Evolutionary conservation across 2,113 vertebrate genomes (phyloP), one percentile per base, ranked within the genome.

Genomic region (Etia nguti): DNA sequence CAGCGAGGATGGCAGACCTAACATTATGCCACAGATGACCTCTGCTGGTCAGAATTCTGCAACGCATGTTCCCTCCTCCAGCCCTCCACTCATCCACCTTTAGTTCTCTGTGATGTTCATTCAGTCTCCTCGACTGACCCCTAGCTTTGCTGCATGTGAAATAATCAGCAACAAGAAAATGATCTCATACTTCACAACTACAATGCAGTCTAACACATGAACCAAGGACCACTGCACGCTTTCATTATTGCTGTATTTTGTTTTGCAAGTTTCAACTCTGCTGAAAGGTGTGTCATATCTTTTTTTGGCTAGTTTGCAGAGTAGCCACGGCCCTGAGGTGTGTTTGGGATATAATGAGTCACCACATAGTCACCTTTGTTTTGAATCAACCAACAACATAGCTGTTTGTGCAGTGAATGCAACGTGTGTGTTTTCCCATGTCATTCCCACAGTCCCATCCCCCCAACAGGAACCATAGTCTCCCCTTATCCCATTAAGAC

Each of bases 401-500:
- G 86, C 80, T 57, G 70, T 86, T 81, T 54, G 79, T 89, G 82
- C 55, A 41, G 84, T 91, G 81, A 92, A 93, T 85, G 80, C 83
- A 92, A 43, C 13, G 89, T 94, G 95, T 83, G 88, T 85, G 83
- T 92, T 84, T 95, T 96, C 92, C 94, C 94, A 95, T 95, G 89
- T 95, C 90, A 95, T 96, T 96, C 94, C 93, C 95, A 96, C 90
- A 95, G 94, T 92, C 82, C 89, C 88, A 90, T 90, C 94, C 92
- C 90, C 94, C 92, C 87, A 95, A 95, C 94, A 95, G 94, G 94
- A 96, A 96, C 95, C 86, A 93, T 83, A 94, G 92, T 92, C 90
- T 94, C 89, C 90, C 86, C 89, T 95, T 96, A 93, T 95, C 93
- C 93, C 94, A 95, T 93, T 96, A 95, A 92, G 94, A 95, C 92